phyloP scores from a whole-genome alignment of 2,797 vertebrate genomes.

The Xyrichtys novacula region DNA sequence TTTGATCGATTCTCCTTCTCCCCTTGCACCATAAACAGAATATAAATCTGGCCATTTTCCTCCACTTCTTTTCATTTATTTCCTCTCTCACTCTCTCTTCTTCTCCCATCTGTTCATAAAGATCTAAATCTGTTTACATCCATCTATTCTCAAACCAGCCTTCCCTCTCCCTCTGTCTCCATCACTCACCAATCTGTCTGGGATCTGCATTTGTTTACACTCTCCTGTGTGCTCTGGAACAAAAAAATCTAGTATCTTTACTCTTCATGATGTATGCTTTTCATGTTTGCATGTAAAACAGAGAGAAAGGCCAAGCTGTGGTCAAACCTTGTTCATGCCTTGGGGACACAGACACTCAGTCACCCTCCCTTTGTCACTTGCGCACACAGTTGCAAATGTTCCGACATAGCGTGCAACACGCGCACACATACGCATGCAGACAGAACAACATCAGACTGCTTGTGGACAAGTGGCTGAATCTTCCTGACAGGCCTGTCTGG shows the following conservation, averaged over 20 bases:
- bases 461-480: slow-evolving; percentile 69
- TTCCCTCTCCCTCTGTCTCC: slow-evolving; percentile 14
- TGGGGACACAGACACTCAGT: slow-evolving; percentile 16
- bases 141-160: slow-evolving; percentile 14
- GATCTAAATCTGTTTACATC: slow-evolving; percentile 64
- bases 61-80: slow-evolving; percentile 23
- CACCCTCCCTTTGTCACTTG: slow-evolving; percentile 19
- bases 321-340: slow-evolving; percentile 45
- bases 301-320: slow-evolving; percentile 12
- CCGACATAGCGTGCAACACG: slow-evolving; percentile 31
- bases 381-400: slow-evolving; percentile 28
- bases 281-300: slow-evolving; percentile 23
- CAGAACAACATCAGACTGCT: slow-evolving; percentile 58
- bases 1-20: slow-evolving; percentile 20
- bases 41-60: slow-evolving; percentile 41
- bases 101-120: slow-evolving; percentile 54
- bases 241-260: slow-evolving; percentile 29
- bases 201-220: slow-evolving; percentile 39
- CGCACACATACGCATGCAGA: slow-evolving; percentile 31
- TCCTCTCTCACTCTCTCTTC: slow-evolving; percentile 14
- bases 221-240: slow-evolving; percentile 24
- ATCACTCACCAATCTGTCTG: slow-evolving; percentile 53
- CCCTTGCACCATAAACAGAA: slow-evolving; percentile 10
- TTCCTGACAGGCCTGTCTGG: slow-evolving; percentile 71
- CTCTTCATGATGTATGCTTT: slow-evolving; percentile 5